Evolutionary conservation across 37 sponge, comb jelly and placozoan species (phyloP), one percentile per base, ranked within the genome.

Genomic region (Dysidea cf. avara): DNA sequence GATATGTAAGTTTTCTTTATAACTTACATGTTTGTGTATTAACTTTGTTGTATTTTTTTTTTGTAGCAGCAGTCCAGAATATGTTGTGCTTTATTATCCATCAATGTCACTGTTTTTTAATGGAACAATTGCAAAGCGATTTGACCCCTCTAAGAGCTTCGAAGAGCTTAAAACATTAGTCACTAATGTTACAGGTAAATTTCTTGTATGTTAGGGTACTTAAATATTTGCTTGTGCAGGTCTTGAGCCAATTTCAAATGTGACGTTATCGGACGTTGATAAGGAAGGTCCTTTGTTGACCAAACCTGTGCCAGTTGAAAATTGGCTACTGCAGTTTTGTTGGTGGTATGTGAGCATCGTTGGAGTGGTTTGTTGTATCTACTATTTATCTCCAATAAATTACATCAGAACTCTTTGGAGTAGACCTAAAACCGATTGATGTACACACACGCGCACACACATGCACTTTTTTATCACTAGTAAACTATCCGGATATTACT

Each of bases 71-170:
- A 80, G 82, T 53, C 51, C 81, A 64, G 75, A 81, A 64, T 90
- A 77, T 34, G 37, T 90, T 31, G 33, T 84, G n/a, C 81, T 81
- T 22, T 90, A 90, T 52, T 50, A 76, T 1, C 90, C 90, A 5
- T 48, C 80, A 52, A 68, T 90, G 18, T 64, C 66, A 18, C 80
- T 90, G 43, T 90, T 80, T 48, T 77, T 84, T 61, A 36, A 51
- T 30, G 77, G 85, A 16, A 80, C 65, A 28, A 65, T 80, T 5
- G 61, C 82, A 6, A 66, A 71, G n/a, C 57, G 65, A 18, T 76
- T 90, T 52, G 65, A 71, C 31, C 56, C 72, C 6, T 59, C 66
- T 16, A 54, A 71, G 2, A 66, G 66, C 18, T 66, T 43, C 20
- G 74, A 84, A 35, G 73, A 57, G 0, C 53, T 84, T 40, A 43